Evolutionary conservation across 2,113 vertebrate species (phyloP).

Genomic region (Elachura formosa): DNA sequence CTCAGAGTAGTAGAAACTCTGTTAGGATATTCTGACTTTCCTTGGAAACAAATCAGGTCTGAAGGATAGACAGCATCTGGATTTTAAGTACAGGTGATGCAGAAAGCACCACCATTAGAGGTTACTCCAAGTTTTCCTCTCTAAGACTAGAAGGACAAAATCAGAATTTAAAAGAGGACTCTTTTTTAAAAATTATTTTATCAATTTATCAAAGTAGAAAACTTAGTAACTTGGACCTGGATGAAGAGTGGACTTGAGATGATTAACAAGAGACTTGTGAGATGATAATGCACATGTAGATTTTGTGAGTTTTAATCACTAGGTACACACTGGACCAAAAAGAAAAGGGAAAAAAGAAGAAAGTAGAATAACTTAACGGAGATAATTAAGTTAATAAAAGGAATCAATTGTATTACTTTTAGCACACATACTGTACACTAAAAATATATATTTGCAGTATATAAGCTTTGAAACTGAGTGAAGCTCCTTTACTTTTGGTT

Average conservation of each 20-base stretch:
- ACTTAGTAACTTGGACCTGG: background rate
- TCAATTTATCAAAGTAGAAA: background rate
- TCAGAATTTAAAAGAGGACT: background rate
- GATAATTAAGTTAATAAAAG: background rate
- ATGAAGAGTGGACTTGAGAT: background rate
- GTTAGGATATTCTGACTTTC: background rate
- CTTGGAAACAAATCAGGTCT: background rate
- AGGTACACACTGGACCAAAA: background rate
- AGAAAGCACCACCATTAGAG: background rate
- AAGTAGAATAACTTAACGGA: background rate
- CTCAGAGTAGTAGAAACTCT: background rate
- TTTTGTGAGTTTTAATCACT: background rate
- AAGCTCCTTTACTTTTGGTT: background rate
- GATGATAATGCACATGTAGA: rapidly evolving
- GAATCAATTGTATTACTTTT: background rate
- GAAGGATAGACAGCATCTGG: background rate
- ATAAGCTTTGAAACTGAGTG: background rate
- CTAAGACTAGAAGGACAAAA: background rate
- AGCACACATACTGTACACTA: background rate
- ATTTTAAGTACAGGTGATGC: background rate
- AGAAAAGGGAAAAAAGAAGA: background rate
- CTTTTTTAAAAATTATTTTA: background rate
- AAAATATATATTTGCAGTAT: background rate
- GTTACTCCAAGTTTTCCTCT: background rate
- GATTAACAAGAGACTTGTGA: background rate